Evolutionary conservation across 1,140 invertebrate genomes (phyloP).

Genomic region (Antheraea mylitta): DNA sequence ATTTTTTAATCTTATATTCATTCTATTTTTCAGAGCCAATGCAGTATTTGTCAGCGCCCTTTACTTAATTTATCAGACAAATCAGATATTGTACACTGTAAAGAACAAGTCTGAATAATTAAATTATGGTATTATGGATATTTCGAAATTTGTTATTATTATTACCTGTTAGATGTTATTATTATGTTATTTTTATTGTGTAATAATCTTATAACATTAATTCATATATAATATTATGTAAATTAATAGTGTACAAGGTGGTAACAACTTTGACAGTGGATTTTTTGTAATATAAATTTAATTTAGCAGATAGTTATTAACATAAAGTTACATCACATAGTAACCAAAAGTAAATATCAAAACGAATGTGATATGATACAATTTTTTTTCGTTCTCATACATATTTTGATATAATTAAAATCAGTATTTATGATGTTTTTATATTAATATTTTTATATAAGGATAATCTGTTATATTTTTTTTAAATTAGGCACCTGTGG

Average conservation of each 20-base stretch:
- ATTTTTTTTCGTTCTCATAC: too few species aligned
- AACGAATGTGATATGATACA: too few species aligned
- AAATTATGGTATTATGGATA: neutral
- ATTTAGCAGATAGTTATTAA: too few species aligned
- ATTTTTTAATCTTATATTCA: constrained; percentile 19
- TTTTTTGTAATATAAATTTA: too few species aligned
- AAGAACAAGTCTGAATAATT: constrained; percentile 95
- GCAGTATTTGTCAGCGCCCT: constrained; percentile 97
- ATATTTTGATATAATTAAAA: too few species aligned
- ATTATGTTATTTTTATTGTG: neutral
- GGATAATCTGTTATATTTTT: too few species aligned
- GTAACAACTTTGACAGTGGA: too few species aligned
- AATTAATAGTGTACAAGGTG: neutral
- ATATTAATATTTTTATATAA: too few species aligned
- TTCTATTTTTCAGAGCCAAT: constrained; percentile 89
- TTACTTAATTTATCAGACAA: constrained; percentile 98
- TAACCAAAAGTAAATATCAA: too few species aligned
- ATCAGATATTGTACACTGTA: constrained; percentile 97
- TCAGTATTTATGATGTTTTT: too few species aligned
- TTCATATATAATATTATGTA: neutral
- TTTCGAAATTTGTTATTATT: neutral
- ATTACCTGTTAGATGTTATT: neutral
- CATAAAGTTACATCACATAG: neutral
- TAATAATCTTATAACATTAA: neutral
- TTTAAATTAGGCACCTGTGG: too few species aligned